Evolutionary conservation across 2,797 vertebrate species (phyloP).

Genomic region (Meda fulgida): DNA sequence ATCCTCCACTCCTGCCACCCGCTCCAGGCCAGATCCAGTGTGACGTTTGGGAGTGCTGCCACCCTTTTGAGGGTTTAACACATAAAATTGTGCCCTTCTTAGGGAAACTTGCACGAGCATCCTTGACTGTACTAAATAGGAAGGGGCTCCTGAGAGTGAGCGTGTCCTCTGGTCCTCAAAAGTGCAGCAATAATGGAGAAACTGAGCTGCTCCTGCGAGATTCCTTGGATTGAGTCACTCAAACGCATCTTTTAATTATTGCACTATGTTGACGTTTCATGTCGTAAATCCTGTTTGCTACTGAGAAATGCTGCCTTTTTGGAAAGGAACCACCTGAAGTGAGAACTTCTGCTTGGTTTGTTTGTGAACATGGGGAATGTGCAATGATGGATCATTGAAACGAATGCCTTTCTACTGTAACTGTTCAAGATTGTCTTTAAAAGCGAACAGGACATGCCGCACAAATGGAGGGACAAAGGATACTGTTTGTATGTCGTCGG

Average conservation of each 20-base stretch:
- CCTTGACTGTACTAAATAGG: slow-evolving; percentile 82
- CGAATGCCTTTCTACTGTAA: slow-evolving; percentile 76
- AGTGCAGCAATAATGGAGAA: slow-evolving; percentile 73
- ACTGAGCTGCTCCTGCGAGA: slow-evolving; percentile 61
- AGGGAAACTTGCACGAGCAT: slow-evolving; percentile 85
- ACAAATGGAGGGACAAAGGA: slow-evolving; percentile 2
- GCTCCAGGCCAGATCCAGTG: slow-evolving; percentile 66
- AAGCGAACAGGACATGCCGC: slow-evolving; percentile 13
- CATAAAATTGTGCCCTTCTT: slow-evolving; percentile 82
- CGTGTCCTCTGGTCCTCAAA: slow-evolving; percentile 80
- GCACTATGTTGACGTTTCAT: slow-evolving; percentile 76
- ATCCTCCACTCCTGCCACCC: slow-evolving; percentile 67
- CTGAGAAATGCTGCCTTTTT: slow-evolving; percentile 72
- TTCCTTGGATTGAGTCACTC: slow-evolving; percentile 57
- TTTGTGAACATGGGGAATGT: slow-evolving; percentile 82
- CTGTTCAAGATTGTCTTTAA: slow-evolving; percentile 52
- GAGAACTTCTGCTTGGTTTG: slow-evolving; percentile 66
- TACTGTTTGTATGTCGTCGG: not conserved
- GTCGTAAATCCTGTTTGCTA: slow-evolving; percentile 75
- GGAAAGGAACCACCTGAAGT: slow-evolving; percentile 80
- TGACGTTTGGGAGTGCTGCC: slow-evolving; percentile 77
- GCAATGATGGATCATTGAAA: slow-evolving; percentile 89
- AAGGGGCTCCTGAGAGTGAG: slow-evolving; percentile 81
- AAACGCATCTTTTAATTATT: slow-evolving; percentile 68
- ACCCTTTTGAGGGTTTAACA: slow-evolving; percentile 70